phyloP scores from a whole-genome alignment of 2,888 invertebrate genomes.

The Synergus gifuensis region DNA sequence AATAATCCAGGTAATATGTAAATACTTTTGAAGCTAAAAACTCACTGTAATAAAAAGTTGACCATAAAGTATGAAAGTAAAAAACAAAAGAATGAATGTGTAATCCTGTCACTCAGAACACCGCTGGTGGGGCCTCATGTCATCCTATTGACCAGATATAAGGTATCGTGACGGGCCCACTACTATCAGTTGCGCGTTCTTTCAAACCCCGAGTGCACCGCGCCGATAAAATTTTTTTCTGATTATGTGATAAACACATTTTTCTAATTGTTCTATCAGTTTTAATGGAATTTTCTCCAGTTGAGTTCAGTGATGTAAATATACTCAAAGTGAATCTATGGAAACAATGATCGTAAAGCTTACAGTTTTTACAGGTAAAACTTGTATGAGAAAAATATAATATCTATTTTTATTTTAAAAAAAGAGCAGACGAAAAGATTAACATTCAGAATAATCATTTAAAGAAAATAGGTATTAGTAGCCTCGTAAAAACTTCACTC shows the following conservation, averaged over 20 bases:
- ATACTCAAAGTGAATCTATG: constrained; percentile 6
- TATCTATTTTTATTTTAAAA: no score
- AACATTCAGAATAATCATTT: no score
- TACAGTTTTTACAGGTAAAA: constrained; percentile 8
- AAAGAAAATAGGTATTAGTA: no score
- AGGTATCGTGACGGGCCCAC: constrained; percentile 50
- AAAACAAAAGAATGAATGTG: not conserved
- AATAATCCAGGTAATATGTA: not conserved
- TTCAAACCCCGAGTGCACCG: constrained; percentile 13
- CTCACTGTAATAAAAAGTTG: not conserved
- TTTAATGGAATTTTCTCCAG: constrained; percentile 4
- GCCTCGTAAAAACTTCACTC: no score
- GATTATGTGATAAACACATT: constrained; percentile 1
- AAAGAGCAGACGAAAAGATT: no score
- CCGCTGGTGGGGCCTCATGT: constrained; percentile 43
- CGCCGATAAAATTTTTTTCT: constrained; percentile 3
- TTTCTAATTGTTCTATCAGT: constrained; percentile 22
- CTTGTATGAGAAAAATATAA: no score
- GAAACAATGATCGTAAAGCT: not conserved
- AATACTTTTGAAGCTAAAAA: not conserved
- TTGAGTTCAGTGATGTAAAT: constrained; percentile 17
- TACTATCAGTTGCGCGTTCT: constrained; percentile 47
- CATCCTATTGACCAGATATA: constrained; percentile 53
- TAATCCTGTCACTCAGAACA: constrained; percentile 4
- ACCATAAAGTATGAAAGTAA: not conserved